Conservation (phyloP, 2,113 vertebrate genomes). For the Nanger granti region DNA sequence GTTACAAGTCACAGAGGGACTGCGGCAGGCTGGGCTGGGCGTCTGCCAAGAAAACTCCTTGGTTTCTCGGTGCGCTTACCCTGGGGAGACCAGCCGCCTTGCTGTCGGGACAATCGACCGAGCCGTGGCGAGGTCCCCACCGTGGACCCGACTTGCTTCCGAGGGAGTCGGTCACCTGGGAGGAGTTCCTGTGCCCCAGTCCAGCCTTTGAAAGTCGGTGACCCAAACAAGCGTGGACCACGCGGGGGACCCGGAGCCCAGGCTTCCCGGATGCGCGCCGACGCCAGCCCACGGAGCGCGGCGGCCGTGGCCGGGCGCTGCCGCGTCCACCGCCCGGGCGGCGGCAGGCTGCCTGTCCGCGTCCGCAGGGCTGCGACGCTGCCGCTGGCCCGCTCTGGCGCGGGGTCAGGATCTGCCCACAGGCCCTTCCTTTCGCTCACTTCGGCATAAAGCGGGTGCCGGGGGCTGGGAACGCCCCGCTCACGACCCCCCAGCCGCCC, state of each 20-base stretch:
- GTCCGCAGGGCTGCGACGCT: accelerated
- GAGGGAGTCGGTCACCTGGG: accelerated
- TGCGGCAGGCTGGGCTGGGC: background rate
- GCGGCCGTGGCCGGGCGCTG: accelerated
- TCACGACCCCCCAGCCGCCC: background rate
- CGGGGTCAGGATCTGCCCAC: background rate
- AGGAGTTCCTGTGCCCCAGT: background rate
- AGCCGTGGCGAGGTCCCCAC: accelerated
- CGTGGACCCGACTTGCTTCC: background rate
- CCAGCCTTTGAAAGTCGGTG: too few species aligned
- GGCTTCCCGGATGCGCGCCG: accelerated
- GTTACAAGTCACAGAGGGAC: too few species aligned
- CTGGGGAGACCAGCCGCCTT: background rate
- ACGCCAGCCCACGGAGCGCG: accelerated
- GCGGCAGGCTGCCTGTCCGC: background rate
- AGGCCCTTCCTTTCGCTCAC: accelerated
- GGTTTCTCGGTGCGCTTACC: too few species aligned
- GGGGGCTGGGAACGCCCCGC: background rate
- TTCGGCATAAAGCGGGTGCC: accelerated
- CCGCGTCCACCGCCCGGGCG: background rate
- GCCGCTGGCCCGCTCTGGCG: accelerated
- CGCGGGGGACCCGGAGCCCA: background rate
- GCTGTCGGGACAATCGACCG: background rate
- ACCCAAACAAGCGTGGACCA: too few species aligned
- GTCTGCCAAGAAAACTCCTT: background rate